These are phyloP conservation scores for Macquaria australasica DNA, from an alignment of 2,113 vertebrate genomes.

Conservation along the genomic window DNA sequence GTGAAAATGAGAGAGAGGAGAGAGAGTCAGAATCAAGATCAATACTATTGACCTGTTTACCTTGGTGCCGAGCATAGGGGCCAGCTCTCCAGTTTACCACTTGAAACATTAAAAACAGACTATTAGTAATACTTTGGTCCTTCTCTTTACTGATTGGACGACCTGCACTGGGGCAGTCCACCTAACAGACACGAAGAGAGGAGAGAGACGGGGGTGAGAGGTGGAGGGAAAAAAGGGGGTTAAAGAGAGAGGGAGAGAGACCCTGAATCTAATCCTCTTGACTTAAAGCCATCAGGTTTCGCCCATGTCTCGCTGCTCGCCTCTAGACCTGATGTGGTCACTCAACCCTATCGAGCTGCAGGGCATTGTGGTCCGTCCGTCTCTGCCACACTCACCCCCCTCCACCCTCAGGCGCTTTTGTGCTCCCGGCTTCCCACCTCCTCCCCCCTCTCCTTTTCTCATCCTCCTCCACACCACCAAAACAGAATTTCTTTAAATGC, in stretches of 20 bases:
- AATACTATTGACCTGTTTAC: conserved; percentile 91
- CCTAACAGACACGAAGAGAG: conserved; percentile 48
- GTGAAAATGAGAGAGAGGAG: conserved; percentile 52
- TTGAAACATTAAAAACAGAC: conserved; percentile 88
- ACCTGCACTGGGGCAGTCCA: conserved; percentile 56
- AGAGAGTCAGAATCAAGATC: conserved; percentile 82
- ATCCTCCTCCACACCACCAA: conserved; percentile 65
- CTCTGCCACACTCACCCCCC: conserved; percentile 63
- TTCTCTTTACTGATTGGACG: conserved; percentile 78
- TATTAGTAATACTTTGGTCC: conserved; percentile 88
- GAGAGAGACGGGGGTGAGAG: not conserved
- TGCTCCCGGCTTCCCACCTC: conserved; percentile 41
- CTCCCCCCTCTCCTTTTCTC: conserved; percentile 49
- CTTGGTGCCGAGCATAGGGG: conserved; percentile 81
- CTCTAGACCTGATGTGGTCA: conserved; percentile 82
- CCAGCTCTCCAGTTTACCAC: conserved; percentile 82
- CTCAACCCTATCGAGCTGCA: conserved; percentile 84
- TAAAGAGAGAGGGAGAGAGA: conserved; percentile 57
- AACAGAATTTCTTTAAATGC: conserved; percentile 82
- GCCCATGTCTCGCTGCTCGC: conserved; percentile 73
- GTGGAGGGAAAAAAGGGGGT: conserved; percentile 17
- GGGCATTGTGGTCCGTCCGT: conserved; percentile 81
- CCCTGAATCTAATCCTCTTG: conserved; percentile 78
- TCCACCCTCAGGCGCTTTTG: conserved; percentile 78
- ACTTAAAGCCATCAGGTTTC: conserved; percentile 78